phyloP scores from a whole-genome alignment of 2,888 invertebrate genomes.

The Cataglyphis rosenhaueri region DNA sequence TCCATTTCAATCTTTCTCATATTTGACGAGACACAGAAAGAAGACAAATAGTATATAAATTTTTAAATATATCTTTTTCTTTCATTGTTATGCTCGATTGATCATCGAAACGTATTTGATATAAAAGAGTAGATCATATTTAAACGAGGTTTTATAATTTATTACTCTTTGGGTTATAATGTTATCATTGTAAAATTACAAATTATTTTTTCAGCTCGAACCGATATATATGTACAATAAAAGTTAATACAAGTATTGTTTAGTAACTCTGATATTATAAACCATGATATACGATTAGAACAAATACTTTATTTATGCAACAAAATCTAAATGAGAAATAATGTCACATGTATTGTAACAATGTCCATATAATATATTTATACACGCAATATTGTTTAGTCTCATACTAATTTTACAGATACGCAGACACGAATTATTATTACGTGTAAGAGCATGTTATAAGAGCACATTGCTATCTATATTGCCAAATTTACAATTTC shows the following conservation, averaged over 20 bases:
- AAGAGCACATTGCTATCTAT: slow-evolving; percentile 7
- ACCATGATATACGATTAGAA: slow-evolving; percentile 43
- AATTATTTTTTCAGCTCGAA: slow-evolving; percentile 30
- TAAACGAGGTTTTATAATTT: slow-evolving; percentile 50
- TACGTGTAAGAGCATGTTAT: slow-evolving; percentile 7
- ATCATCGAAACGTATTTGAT: not conserved
- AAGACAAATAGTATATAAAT: not conserved
- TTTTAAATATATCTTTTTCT: not conserved
- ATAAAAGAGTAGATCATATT: not conserved
- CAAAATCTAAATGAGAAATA: slow-evolving; percentile 38
- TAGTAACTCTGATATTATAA: slow-evolving; percentile 23
- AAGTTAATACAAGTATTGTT: slow-evolving; percentile 43
- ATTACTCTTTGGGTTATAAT: slow-evolving; percentile 66
- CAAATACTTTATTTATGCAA: slow-evolving; percentile 47
- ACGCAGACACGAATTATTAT: slow-evolving; percentile 24
- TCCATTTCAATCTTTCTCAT: not conserved
- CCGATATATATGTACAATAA: slow-evolving; percentile 24
- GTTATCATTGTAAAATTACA: slow-evolving; percentile 52
- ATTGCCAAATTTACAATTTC: slow-evolving; percentile 19
- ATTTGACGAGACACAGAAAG: not conserved
- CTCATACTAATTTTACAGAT: slow-evolving; percentile 27
- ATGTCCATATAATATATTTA: slow-evolving; percentile 24
- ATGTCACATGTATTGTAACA: slow-evolving; percentile 39
- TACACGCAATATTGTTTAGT: slow-evolving; percentile 26
- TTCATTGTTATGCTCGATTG: not conserved